Evolutionary conservation across 2,888 invertebrate species (phyloP).

Genomic region (Microdon myrmicae): DNA sequence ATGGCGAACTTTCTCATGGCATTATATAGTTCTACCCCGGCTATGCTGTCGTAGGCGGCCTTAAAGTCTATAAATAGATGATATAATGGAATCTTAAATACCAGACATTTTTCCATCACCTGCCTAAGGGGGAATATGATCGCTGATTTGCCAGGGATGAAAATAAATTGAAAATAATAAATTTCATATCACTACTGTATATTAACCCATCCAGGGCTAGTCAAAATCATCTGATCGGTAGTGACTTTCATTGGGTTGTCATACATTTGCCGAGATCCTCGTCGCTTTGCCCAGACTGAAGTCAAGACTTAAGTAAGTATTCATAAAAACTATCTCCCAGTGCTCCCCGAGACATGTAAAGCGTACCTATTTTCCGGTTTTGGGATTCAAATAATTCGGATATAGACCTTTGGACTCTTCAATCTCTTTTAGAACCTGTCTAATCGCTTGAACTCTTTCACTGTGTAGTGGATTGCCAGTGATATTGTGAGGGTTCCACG

Average conservation of each 20-base stretch:
- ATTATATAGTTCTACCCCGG: too few relatives aligned
- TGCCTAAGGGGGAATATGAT: too few relatives aligned
- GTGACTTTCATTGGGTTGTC: slow-evolving; percentile 88
- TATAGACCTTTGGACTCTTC: slow-evolving; percentile 91
- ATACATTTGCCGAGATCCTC: slow-evolving; percentile 84
- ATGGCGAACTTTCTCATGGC: too few relatives aligned
- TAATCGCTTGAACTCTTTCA: slow-evolving; percentile 85
- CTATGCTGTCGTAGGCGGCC: too few relatives aligned
- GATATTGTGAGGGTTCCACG: too few relatives aligned
- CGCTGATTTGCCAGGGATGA: too few relatives aligned
- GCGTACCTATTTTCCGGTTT: slow-evolving; percentile 92
- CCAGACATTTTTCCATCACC: too few relatives aligned
- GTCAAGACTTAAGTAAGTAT: slow-evolving; percentile 91
- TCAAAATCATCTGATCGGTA: slow-evolving; percentile 80
- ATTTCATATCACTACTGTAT: slow-evolving; percentile 92
- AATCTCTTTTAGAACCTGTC: slow-evolving; percentile 79
- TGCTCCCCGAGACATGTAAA: slow-evolving; percentile 92
- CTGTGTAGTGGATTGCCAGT: slow-evolving; percentile 88
- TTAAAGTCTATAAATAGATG: too few relatives aligned
- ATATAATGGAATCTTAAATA: too few relatives aligned
- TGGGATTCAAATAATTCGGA: slow-evolving; percentile 93
- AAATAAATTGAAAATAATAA: too few relatives aligned
- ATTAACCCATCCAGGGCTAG: slow-evolving; percentile 81
- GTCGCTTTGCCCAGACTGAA: slow-evolving; percentile 81
- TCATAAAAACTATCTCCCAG: slow-evolving; percentile 97